Conservation (phyloP, 2,888 invertebrate genomes). For the Polymixis flavicincta region DNA sequence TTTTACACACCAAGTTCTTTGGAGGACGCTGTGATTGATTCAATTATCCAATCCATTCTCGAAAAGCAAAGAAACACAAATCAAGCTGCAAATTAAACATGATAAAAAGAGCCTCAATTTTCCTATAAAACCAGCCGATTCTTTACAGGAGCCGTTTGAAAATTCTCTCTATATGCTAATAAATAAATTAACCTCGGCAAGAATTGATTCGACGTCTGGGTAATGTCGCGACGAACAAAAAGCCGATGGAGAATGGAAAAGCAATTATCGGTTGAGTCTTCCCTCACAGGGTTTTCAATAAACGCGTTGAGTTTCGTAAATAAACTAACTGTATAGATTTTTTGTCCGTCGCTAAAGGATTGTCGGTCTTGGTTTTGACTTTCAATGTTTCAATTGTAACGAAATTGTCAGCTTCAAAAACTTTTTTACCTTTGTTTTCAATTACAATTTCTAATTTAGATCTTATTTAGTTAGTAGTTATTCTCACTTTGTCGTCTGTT, state of each 20-base stretch:
- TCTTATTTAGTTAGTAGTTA: constrained; percentile 27
- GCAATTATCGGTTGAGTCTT: constrained; percentile 80
- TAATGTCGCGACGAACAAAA: constrained; percentile 75
- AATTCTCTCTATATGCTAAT: constrained; percentile 87
- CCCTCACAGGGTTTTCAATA: constrained; percentile 69
- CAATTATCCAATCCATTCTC: constrained; percentile 15
- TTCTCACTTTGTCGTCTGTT: constrained; percentile 3
- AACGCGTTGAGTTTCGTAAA: constrained; percentile 68
- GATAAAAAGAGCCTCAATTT: constrained; percentile 59
- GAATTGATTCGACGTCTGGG: constrained; percentile 82
- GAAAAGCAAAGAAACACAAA: constrained; percentile 36
- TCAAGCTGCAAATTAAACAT: constrained; percentile 56
- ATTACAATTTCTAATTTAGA: constrained; percentile 24
- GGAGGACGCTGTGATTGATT: constrained; percentile 23
- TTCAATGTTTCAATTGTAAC: constrained; percentile 9
- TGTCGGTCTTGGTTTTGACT: constrained; percentile 28
- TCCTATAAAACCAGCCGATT: constrained; percentile 59
- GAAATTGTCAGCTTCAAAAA: not conserved
- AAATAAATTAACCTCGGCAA: constrained; percentile 79
- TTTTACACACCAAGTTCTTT: not conserved
- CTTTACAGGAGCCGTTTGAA: constrained; percentile 66
- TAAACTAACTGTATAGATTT: constrained; percentile 52
- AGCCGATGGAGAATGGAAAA: constrained; percentile 75
- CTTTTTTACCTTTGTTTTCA: not conserved
- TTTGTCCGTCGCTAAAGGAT: constrained; percentile 31